Conservation (phyloP, 1,140 invertebrate species). For the Palaemon carinicauda region DNA sequence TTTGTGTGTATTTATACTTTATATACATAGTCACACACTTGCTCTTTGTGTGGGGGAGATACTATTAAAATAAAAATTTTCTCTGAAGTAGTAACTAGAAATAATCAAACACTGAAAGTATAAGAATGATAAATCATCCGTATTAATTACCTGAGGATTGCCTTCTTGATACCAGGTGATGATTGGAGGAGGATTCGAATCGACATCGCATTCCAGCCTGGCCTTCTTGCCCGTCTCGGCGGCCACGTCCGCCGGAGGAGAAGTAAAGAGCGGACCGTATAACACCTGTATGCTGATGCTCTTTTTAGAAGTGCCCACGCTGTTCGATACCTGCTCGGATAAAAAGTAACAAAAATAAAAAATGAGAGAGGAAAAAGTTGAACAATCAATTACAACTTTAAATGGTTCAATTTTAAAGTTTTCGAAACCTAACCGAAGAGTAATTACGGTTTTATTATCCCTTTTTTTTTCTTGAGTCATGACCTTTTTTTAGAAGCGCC, state of each 20-base stretch:
- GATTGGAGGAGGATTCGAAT: conserved; percentile 87
- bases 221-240: conserved; percentile 81
- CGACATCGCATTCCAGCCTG: conserved; percentile 85
- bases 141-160: conserved; percentile 16
- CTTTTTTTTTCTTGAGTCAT: too few species aligned
- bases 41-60: too few species aligned
- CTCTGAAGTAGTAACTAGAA: too few species aligned
- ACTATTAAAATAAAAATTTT: too few species aligned
- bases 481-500: background rate
- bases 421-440: too few species aligned
- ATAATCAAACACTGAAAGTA: too few species aligned
- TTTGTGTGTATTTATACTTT: too few species aligned
- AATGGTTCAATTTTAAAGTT: too few species aligned
- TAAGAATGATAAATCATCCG: too few species aligned
- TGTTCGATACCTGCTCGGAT: conserved; percentile 42
- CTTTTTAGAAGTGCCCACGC: conserved; percentile 52
- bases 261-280: conserved; percentile 83
- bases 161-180: conserved; percentile 75
- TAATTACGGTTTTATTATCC: too few species aligned
- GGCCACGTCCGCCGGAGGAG: conserved; percentile 78
- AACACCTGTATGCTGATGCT: conserved; percentile 40
- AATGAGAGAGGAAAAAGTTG: background rate
- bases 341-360: background rate
- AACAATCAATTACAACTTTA: too few species aligned
- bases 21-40: too few species aligned